Base-by-base conservation (phyloP, 1,140 invertebrate genomes). In the Nasonia longicornis region DNA sequence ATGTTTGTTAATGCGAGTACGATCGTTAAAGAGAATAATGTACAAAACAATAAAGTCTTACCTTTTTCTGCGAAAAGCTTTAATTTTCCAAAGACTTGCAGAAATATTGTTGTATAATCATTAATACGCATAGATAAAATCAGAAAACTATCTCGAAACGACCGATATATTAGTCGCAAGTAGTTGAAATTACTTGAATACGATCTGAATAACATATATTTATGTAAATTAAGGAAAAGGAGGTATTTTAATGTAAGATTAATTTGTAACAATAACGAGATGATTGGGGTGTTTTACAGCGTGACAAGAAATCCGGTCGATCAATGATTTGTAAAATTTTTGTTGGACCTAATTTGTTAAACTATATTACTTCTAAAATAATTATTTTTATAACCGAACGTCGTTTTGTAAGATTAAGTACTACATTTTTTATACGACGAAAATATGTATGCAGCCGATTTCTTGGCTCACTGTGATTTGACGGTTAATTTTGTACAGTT, bases 61-160 rank as follows among this genome's bases (percentile, higher is more conserved):
- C 64, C 66, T 71, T 77, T 52, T 82, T 79, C 77, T 79, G 76
- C 64, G 58, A 79, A 79, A 82, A 82, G 81, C 76, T 82, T 82
- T 79, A 79, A 82, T 75, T 82, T 82, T 66, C 81, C 81, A 82
- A 82, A 82, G 81, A 82, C 42, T 75, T 79, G 81, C 81, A 82
- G 77, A 82, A 79, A 79, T 14, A 69, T 78, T 82, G 48, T 77
- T 82, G 35, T 82, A 74, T 67, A 77, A 74, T 74, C 76, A 71
- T 71, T 58, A 74, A 52, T 67, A 26, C 38, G 35, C 42, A 78
- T 58, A 74, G 20, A 67, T 74, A 12, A 82, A 77, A 74, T 63
- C 52, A 66, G 52, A 58, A 82, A 66, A 76, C n/a, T 52, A 38
- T 74, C 52, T 76, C 52, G 16, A n/a, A 16, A 77, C 38, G 72